Conservation (phyloP, 23 tunicate species). For the Halocynthia aurantium region DNA sequence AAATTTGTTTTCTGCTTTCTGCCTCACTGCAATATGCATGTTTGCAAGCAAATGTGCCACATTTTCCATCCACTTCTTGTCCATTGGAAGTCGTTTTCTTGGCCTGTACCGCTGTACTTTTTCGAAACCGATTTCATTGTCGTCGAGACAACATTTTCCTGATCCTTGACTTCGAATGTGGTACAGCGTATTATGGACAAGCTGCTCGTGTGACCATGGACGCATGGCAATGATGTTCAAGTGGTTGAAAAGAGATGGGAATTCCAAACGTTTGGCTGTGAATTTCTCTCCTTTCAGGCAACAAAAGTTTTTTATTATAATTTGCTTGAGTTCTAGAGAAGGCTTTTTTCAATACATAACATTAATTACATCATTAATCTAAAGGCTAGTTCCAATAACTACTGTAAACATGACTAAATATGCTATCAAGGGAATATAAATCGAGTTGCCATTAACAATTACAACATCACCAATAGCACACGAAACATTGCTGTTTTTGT, state of each 20-base stretch:
- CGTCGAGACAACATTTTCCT: slow-evolving; percentile 9
- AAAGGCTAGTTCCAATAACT: too few species aligned
- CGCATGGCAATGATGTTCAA: slow-evolving; percentile 48
- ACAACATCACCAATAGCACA: too few species aligned
- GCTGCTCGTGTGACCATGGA: slow-evolving; percentile 83
- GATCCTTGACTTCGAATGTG: slow-evolving; percentile 40
- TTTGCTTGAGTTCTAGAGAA: too few species aligned
- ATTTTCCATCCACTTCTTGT: slow-evolving; percentile 58
- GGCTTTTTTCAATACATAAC: too few species aligned
- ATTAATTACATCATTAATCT: too few species aligned
- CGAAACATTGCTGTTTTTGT: too few species aligned
- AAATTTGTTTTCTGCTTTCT: slow-evolving; percentile 60
- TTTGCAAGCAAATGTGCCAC: slow-evolving; percentile 73
- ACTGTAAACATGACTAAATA: too few species aligned
- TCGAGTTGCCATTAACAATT: too few species aligned
- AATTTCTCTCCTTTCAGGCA: slow-evolving; percentile 43
- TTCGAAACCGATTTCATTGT: slow-evolving; percentile 28
- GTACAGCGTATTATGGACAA: slow-evolving; percentile 71
- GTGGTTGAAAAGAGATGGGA: slow-evolving; percentile 70
- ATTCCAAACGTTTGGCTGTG: slow-evolving; percentile 83
- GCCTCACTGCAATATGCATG: slow-evolving; percentile 30
- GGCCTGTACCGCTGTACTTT: slow-evolving; percentile 14
- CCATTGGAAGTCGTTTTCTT: slow-evolving; percentile 47
- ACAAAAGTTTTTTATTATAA: neutral
- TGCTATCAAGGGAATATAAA: too few species aligned